Evolutionary conservation across 2,113 vertebrate species (phyloP).

Genomic region (Microtus montanus): DNA sequence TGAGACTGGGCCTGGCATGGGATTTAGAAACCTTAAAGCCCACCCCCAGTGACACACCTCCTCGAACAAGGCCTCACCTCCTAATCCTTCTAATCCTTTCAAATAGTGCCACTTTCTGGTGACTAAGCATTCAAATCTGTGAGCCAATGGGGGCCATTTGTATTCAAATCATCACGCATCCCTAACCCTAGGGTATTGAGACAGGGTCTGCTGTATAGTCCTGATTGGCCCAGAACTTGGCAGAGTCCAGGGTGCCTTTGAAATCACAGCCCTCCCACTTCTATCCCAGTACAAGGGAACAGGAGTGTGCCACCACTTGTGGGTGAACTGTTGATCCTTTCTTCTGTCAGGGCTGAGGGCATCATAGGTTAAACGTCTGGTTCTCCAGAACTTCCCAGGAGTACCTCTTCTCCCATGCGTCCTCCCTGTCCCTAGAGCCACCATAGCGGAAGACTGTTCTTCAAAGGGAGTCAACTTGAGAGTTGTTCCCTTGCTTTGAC

Average conservation of each 20-base stretch:
- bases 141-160: not conserved
- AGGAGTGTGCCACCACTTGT: not conserved
- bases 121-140: not conserved
- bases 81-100: not conserved
- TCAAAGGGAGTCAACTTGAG: not conserved
- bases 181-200: not conserved
- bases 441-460: not conserved
- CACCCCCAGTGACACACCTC: not conserved
- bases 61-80: not conserved
- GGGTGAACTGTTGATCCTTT: no score
- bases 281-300: not conserved
- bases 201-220: not conserved
- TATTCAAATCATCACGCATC: not conserved
- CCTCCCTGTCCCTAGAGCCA: not conserved
- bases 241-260: not conserved
- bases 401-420: not conserved
- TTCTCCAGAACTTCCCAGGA: no score
- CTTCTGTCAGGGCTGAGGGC: not conserved
- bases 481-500: not conserved
- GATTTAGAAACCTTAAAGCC: not conserved
- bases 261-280: not conserved
- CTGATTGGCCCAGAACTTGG: not conserved
- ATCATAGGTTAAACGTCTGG: not conserved
- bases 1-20: not conserved
- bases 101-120: not conserved